Percentiles rank a stretch among this genome's conserved stretches.
Conservation (phyloP, 2,113 vertebrate species). For the Pangasianodon hypophthalmus region DNA sequence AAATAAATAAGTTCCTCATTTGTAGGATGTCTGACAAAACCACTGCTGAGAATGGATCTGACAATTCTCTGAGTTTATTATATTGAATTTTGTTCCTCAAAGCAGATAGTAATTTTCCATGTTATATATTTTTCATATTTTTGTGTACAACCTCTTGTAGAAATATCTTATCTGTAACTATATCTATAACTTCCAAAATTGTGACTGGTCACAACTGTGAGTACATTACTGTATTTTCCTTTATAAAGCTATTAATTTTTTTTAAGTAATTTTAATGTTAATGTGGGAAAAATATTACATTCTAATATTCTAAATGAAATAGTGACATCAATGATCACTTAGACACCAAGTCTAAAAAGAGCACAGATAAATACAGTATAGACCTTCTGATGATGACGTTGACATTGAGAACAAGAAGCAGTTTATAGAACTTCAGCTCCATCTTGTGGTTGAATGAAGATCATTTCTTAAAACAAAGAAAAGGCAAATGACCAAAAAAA, state of each 20-base stretch:
- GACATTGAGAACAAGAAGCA: not conserved
- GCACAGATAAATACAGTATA: not conserved
- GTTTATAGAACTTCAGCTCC: not conserved
- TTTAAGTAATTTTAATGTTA: too few relatives aligned
- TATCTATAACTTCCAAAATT: too few relatives aligned
- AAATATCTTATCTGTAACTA: too few relatives aligned
- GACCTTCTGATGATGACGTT: not conserved
- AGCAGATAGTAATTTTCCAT: not conserved
- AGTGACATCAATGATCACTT: too few relatives aligned
- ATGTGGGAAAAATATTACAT: too few relatives aligned
- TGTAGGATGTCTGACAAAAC: too few relatives aligned
- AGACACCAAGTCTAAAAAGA: too few relatives aligned
- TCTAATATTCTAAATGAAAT: too few relatives aligned
- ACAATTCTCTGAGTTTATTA: not conserved
- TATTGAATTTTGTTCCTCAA: not conserved
- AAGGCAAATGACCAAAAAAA: not conserved
- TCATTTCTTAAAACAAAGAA: not conserved
- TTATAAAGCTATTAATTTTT: too few relatives aligned
- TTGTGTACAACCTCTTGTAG: not conserved
- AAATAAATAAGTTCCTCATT: not conserved
- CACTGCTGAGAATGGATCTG: not conserved
- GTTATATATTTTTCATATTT: not conserved
- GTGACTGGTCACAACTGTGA: too few relatives aligned
- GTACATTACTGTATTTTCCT: too few relatives aligned
- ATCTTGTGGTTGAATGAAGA: slow-evolving; percentile 5